Base-by-base conservation (phyloP, 2,113 vertebrate genomes). In the Colaptes auratus region DNA sequence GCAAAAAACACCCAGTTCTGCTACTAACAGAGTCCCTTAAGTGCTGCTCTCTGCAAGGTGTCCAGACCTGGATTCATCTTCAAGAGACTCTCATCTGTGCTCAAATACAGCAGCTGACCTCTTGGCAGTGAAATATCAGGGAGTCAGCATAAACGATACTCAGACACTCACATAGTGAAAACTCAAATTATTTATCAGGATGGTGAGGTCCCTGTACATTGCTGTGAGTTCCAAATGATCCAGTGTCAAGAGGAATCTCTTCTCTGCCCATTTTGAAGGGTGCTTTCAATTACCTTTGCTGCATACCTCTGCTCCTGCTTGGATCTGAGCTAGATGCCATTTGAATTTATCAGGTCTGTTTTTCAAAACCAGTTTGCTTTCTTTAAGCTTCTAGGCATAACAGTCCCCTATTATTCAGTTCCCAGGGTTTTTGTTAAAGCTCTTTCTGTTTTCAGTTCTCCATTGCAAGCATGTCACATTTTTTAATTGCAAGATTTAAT, bases 31-130 rank as follows among this genome's bases (percentile, higher is more conserved):
- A 82, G 66, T 67, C 42, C 46, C 28, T 88, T 95, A 95, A 97
- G 93, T 94, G 93, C 79, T 78, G 82, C 79, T 88, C 95, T 90
- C 90, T 64, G 91, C 88, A 94, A 95, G 94, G 86, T 92, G 86
- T 87, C 84, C 81, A 95, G 95, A 85, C 92, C 93, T 82, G 86
- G 90, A 93, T 86, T 92, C 81, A 75, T 88, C 92, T 88, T 88
- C 88, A 75, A 90, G 91, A 79, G 82, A 95, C 73, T 96, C 89
- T 94, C 91, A 72, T 93, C 89, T 93, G 33, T 77, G 89, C 73
- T 92, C 63, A 88, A 90, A 93, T 88, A 88, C 33, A 86, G 79
- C 82, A 78, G 84, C 72, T 93, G 91, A 94, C 89, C 92, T 91
- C 79, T 89, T n/a, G 58, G 64, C 92, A 90, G 55, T 76, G 85